These are phyloP conservation scores for Haliaeetus leucogaster DNA, from an alignment of 2,113 vertebrate genomes.

Conservation along the genomic window DNA sequence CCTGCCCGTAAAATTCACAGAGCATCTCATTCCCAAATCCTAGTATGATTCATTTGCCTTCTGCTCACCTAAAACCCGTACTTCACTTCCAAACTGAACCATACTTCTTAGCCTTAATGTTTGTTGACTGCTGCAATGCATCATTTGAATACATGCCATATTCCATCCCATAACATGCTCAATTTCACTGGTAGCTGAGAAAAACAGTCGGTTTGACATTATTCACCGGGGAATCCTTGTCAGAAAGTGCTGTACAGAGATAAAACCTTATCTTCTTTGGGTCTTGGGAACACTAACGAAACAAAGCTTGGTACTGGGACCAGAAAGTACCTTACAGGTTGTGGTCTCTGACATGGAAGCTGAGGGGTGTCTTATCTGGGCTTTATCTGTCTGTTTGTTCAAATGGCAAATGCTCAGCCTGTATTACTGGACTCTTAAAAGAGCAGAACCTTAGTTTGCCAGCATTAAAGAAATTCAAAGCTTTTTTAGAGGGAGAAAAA, in stretches of 20 bases:
- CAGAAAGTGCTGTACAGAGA: neutral
- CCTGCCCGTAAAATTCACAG: neutral
- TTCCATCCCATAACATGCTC: neutral
- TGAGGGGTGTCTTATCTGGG: neutral
- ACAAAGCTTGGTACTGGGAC: neutral
- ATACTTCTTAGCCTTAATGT: neutral
- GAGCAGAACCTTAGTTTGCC: neutral
- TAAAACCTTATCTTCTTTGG: neutral
- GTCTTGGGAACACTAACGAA: neutral
- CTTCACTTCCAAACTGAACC: neutral
- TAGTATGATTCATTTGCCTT: neutral
- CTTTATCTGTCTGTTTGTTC: neutral
- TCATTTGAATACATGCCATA: neutral
- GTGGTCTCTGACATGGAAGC: neutral
- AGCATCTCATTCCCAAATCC: neutral
- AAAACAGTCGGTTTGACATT: neutral
- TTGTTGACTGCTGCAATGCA: neutral
- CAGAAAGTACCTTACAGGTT: neutral
- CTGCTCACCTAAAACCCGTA: neutral
- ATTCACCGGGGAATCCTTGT: neutral
- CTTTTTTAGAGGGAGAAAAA: neutral
- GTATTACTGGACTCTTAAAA: neutral
- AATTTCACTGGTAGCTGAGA: conserved; percentile 12
- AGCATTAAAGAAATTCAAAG: neutral
- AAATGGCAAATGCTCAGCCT: neutral